phyloP scores from a whole-genome alignment of 2,113 vertebrate genomes.

The Melospiza georgiana region DNA sequence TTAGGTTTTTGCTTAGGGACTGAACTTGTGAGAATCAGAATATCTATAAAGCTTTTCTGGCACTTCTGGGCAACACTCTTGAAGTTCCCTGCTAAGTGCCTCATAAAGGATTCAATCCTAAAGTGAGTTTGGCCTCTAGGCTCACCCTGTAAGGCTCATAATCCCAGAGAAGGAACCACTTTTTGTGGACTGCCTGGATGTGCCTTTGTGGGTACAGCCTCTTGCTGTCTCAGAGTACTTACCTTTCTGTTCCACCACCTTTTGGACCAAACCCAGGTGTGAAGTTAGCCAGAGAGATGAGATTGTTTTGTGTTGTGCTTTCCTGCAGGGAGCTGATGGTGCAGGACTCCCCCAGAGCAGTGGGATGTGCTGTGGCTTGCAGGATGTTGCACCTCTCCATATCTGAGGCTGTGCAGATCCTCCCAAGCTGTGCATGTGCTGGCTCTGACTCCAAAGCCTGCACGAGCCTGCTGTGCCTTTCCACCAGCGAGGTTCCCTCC shows the following conservation, averaged over 20 bases:
- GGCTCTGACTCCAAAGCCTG: accelerated
- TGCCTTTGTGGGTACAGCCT: background rate
- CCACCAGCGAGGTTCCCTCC: background rate
- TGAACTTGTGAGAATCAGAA: background rate
- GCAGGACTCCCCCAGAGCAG: background rate
- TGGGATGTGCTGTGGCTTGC: background rate
- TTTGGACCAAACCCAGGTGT: background rate
- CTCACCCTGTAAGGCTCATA: background rate
- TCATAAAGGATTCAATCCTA: background rate
- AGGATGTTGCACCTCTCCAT: background rate
- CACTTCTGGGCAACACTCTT: background rate
- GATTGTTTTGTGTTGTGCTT: background rate
- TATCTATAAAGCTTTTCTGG: background rate
- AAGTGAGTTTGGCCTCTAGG: background rate
- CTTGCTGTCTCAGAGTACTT: background rate
- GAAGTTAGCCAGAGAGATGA: background rate
- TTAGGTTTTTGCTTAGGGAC: background rate
- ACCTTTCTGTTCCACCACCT: background rate
- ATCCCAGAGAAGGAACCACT: background rate
- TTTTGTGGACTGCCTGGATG: background rate
- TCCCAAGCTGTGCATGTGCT: background rate
- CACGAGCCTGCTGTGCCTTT: background rate
- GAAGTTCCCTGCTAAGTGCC: background rate
- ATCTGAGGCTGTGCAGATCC: accelerated
- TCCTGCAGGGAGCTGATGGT: background rate